These are phyloP conservation scores for Drosophila multiciliata DNA, from an alignment of 2,888 invertebrate species.

Conservation along the genomic window DNA sequence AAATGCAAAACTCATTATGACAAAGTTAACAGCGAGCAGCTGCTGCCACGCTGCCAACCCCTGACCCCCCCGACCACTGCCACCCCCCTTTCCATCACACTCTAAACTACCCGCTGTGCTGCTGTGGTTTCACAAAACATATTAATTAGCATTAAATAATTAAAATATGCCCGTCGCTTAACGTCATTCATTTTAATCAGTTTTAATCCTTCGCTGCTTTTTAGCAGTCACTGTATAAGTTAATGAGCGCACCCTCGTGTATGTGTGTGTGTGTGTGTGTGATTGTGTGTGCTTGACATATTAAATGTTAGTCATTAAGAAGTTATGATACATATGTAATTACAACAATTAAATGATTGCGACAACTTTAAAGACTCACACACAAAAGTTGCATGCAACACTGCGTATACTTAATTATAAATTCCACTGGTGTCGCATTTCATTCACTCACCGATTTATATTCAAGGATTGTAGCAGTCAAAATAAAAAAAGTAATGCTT, in stretches of 20 bases:
- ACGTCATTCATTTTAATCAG: slow-evolving; percentile 80
- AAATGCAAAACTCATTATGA: slow-evolving; percentile 79
- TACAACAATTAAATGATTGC: slow-evolving; percentile 46
- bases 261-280: not conserved
- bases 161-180: slow-evolving; percentile 78
- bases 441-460: not conserved
- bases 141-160: slow-evolving; percentile 81
- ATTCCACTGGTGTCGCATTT: not conserved
- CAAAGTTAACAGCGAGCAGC: slow-evolving; percentile 73
- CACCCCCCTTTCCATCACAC: too few species aligned
- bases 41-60: slow-evolving; percentile 25
- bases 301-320: slow-evolving; percentile 69
- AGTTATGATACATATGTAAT: slow-evolving; percentile 50
- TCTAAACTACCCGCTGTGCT: slow-evolving; percentile 6
- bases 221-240: slow-evolving; percentile 44
- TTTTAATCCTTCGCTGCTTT: slow-evolving; percentile 69
- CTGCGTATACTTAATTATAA: slow-evolving; percentile 18
- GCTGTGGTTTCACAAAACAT: slow-evolving; percentile 77
- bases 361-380: slow-evolving; percentile 16
- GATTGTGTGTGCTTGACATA: slow-evolving; percentile 38
- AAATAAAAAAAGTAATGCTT: not conserved
- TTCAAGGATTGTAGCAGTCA: not conserved
- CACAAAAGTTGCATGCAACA: not conserved
- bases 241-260: not conserved
- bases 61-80: too few species aligned